phyloP scores from a whole-genome alignment of 2,888 invertebrate species.

The Hydraecia micacea region DNA sequence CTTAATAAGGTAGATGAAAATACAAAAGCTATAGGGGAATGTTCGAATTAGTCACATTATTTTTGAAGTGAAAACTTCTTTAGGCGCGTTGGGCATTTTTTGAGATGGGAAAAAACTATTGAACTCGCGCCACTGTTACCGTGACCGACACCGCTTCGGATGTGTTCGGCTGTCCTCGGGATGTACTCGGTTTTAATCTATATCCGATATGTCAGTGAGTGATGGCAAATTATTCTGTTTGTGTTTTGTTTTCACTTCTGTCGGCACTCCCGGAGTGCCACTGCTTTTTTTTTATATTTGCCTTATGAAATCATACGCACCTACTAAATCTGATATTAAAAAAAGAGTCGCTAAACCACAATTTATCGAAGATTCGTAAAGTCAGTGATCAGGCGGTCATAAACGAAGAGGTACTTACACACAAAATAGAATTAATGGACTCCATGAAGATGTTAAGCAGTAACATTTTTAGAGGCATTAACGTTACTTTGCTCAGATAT shows the following conservation, averaged over 20 bases:
- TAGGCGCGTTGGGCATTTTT: too few relatives aligned
- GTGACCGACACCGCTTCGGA: too few relatives aligned
- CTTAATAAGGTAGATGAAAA: not conserved
- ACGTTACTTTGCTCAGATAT: conserved; percentile 47
- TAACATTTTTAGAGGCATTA: conserved; percentile 67
- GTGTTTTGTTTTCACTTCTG: too few relatives aligned
- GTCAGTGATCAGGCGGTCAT: conserved; percentile 36
- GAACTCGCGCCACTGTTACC: too few relatives aligned
- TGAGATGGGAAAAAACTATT: too few relatives aligned
- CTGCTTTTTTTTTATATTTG: not conserved
- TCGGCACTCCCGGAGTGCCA: too few relatives aligned
- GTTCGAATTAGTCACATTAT: not conserved
- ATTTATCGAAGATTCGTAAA: conserved; percentile 23
- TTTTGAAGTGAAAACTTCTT: too few relatives aligned
- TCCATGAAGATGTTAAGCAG: conserved; percentile 69
- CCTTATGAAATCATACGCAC: not conserved
- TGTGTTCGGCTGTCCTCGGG: too few relatives aligned
- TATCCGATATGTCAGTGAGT: too few relatives aligned
- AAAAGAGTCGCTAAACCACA: not conserved
- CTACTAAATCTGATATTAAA: not conserved
- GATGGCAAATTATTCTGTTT: too few relatives aligned
- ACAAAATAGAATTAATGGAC: conserved; percentile 72
- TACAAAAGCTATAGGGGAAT: not conserved
- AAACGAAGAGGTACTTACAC: conserved; percentile 40
- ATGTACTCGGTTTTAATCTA: too few relatives aligned